phyloP scores from a whole-genome alignment of 2,888 invertebrate genomes.

The Agrotis exclamationis region DNA sequence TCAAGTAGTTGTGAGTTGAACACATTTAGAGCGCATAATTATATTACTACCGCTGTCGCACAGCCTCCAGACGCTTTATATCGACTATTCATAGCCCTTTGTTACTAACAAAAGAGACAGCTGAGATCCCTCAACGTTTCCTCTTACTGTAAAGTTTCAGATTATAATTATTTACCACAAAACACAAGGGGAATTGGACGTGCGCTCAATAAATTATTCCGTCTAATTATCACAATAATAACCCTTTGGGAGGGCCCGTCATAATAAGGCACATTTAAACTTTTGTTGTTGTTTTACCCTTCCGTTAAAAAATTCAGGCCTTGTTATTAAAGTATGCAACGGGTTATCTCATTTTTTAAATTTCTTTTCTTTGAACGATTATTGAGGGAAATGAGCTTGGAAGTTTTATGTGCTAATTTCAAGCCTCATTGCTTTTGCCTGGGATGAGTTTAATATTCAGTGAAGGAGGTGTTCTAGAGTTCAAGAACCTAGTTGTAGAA shows the following conservation, averaged over 20 bases:
- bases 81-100: background rate
- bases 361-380: constrained; percentile 30
- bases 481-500: background rate
- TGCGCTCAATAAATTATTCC: constrained; percentile 71
- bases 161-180: constrained; percentile 64
- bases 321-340: constrained; percentile 34
- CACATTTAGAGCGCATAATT: background rate
- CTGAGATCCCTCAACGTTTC: constrained; percentile 17
- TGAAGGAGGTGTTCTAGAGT: constrained; percentile 8
- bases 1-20: no score
- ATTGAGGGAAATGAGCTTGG: constrained; percentile 24
- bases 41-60: background rate
- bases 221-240: constrained; percentile 80
- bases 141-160: constrained; percentile 5
- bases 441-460: constrained; percentile 10
- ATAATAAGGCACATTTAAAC: constrained; percentile 72
- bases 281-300: constrained; percentile 63
- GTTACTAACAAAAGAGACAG: constrained; percentile 9
- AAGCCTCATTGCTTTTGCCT: constrained; percentile 19
- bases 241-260: constrained; percentile 69
- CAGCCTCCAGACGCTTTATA: background rate
- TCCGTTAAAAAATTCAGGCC: constrained; percentile 37
- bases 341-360: constrained; percentile 27
- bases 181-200: constrained; percentile 46
- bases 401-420: constrained; percentile 28